Conservation (phyloP, 2,113 vertebrate genomes). For the Caranx melampygus region DNA sequence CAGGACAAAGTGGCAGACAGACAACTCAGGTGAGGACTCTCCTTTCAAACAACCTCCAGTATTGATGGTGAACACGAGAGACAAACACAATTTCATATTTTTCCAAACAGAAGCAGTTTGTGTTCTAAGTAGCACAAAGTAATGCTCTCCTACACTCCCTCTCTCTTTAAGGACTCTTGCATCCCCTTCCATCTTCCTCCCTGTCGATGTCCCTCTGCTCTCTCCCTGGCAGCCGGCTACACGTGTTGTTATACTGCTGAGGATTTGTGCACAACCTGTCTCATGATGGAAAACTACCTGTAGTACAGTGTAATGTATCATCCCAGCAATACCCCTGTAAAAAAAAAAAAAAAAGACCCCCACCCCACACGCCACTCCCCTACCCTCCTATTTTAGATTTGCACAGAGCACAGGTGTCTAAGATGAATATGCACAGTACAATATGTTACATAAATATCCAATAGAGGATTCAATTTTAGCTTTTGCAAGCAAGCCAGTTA, state of each 20-base stretch:
- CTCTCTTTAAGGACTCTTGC: slow-evolving; percentile 32
- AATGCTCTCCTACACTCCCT: slow-evolving; percentile 14
- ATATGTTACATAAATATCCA: neutral
- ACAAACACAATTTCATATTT: neutral
- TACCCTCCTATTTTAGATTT: neutral
- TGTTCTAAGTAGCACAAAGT: neutral
- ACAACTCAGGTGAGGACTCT: neutral
- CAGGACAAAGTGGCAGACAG: neutral
- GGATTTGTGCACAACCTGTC: slow-evolving; percentile 36
- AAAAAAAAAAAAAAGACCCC: neutral
- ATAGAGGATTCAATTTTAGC: slow-evolving; percentile 24
- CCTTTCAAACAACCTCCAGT: neutral
- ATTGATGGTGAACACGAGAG: no score
- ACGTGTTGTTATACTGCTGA: slow-evolving; percentile 53
- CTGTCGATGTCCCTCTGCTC: neutral
- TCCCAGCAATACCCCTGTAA: slow-evolving; percentile 1
- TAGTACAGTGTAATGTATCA: neutral
- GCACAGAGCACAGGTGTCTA: neutral
- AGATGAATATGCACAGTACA: slow-evolving; percentile 24
- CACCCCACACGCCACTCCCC: no score
- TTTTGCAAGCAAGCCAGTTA: slow-evolving; percentile 17
- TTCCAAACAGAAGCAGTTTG: neutral
- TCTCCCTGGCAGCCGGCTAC: slow-evolving; percentile 41
- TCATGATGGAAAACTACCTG: slow-evolving; percentile 32
- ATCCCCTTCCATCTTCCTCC: neutral